phyloP scores from a whole-genome alignment of 37 sponge, comb jelly and placozoan genomes.

The Aphrocallistes beatrix region DNA sequence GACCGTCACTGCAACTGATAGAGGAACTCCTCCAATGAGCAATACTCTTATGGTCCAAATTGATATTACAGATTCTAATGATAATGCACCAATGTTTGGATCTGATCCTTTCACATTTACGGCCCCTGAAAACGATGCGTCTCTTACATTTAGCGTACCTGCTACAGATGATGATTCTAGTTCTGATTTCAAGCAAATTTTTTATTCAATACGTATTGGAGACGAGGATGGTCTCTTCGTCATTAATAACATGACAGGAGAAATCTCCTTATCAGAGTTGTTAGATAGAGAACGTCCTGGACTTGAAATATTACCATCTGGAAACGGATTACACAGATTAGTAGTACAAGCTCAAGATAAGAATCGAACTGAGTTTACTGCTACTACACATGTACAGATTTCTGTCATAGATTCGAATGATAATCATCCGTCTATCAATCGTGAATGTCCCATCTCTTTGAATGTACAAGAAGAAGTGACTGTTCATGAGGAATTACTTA shows the following conservation, averaged over 20 bases:
- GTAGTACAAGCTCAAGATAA: background rate
- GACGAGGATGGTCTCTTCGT: background rate
- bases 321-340: background rate
- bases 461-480: background rate
- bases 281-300: background rate
- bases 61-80: background rate
- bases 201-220: background rate
- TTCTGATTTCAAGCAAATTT: background rate
- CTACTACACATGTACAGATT: background rate
- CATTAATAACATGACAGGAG: background rate
- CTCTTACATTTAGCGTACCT: background rate
- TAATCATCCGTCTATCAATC: background rate
- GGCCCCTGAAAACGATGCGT: background rate
- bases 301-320: background rate
- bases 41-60: background rate
- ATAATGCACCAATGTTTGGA: background rate
- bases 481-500: background rate
- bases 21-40: background rate
- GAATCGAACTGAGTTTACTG: background rate
- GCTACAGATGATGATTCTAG: background rate
- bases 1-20: background rate
- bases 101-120: background rate
- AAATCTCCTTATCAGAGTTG: background rate
- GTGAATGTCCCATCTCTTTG: background rate
- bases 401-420: background rate